Conservation (phyloP, 2,797 vertebrate species). For the Squalus acanthias region DNA sequence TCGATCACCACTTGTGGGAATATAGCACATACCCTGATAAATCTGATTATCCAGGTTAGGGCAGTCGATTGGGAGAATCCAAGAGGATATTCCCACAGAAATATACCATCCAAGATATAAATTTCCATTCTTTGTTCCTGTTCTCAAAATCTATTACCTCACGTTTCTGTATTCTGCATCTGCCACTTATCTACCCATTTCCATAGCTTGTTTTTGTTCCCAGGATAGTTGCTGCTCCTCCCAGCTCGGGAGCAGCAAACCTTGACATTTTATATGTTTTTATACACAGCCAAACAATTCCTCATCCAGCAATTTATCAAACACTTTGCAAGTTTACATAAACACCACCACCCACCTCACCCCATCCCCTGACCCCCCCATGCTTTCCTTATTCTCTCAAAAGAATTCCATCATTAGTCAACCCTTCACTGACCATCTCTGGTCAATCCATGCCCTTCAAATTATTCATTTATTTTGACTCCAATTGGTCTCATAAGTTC, state of each 20-base stretch:
- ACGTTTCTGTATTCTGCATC: not conserved
- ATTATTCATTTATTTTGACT: too few species aligned
- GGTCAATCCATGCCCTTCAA: too few species aligned
- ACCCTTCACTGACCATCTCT: too few species aligned
- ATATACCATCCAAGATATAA: not conserved
- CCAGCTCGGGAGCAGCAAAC: not conserved
- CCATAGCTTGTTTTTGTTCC: not conserved
- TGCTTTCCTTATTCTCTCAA: too few species aligned
- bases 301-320: not conserved
- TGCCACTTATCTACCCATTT: not conserved
- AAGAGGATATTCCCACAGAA: not conserved
- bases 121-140: not conserved
- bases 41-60: not conserved
- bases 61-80: not conserved
- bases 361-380: too few species aligned
- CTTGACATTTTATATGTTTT: not conserved
- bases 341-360: too few species aligned
- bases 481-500: too few species aligned
- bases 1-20: not conserved
- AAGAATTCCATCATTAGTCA: too few species aligned
- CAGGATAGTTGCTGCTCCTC: not conserved
- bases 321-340: not conserved
- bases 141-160: not conserved
- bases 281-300: not conserved
- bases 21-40: not conserved